Percentiles rank a stretch among this genome's conserved stretches.
Conservation (phyloP, 2,888 invertebrate genomes). For the Noctua pronuba region DNA sequence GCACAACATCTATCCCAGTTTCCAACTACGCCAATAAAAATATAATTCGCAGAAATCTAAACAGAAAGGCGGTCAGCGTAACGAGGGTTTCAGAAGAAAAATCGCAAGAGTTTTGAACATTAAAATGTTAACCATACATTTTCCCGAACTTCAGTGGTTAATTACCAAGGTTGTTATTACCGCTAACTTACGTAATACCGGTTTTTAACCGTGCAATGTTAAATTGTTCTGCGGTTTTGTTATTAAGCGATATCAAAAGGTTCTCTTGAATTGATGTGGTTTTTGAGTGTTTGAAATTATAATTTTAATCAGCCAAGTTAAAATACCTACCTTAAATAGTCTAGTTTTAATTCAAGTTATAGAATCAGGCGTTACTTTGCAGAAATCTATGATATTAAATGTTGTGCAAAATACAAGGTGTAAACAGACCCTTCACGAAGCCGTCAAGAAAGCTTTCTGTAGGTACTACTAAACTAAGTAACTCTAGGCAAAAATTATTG, state of each 20-base stretch:
- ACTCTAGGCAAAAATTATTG: no score
- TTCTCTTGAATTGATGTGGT: background rate
- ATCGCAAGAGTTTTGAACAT: slow-evolving; percentile 63
- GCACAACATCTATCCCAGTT: slow-evolving; percentile 5
- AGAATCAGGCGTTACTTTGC: background rate
- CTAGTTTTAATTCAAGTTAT: background rate
- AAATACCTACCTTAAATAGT: no score
- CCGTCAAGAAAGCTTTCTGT: no score
- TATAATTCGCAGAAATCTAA: slow-evolving; percentile 35
- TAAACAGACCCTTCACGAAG: no score
- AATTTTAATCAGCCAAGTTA: background rate
- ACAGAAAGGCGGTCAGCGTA: slow-evolving; percentile 48
- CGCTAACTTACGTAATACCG: slow-evolving; percentile 69
- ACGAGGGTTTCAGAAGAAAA: slow-evolving; percentile 65
- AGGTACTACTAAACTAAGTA: no score
- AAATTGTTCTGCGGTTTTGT: slow-evolving; percentile 63
- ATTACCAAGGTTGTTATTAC: slow-evolving; percentile 65
- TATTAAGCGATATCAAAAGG: slow-evolving; percentile 6
- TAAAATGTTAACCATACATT: slow-evolving; percentile 73
- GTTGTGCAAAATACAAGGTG: no score
- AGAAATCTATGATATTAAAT: no score
- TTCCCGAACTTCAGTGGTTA: slow-evolving; percentile 66
- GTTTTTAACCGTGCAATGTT: slow-evolving; percentile 67
- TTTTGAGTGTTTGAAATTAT: background rate
- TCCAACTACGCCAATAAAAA: slow-evolving; percentile 38